A percentile compares a stretch with the other conserved stretches of the same genome.
Evolutionary conservation across 2,797 vertebrate species (phyloP).

Genomic region (Rousettus madagascariensis): DNA sequence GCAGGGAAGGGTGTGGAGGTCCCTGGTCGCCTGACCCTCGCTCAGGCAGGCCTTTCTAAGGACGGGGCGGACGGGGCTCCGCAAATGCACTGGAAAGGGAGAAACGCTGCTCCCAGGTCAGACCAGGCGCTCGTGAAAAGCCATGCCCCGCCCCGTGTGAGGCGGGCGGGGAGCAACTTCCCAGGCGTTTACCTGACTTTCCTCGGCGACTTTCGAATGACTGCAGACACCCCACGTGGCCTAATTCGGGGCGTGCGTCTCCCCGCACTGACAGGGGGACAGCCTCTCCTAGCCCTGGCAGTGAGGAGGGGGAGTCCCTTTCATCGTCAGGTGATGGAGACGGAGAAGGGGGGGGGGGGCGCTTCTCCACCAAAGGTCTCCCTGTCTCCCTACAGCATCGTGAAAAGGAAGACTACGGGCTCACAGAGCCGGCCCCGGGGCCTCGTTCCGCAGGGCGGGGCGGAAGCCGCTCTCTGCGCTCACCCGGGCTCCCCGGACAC

Average conservation of each 20-base stretch:
- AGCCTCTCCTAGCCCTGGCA: rapidly evolving
- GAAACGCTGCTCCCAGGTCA: neutral
- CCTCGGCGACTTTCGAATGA: neutral
- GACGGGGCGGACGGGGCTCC: neutral
- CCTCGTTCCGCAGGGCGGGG: neutral
- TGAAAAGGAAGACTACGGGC: neutral
- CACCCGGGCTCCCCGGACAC: neutral
- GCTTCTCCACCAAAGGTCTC: neutral
- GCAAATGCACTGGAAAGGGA: neutral
- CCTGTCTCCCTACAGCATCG: neutral
- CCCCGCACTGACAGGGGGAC: rapidly evolving
- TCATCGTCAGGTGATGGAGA: neutral
- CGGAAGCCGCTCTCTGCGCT: neutral
- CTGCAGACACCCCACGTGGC: neutral
- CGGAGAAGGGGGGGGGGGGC: too few species aligned
- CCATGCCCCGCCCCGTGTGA: neutral
- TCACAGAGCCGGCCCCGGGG: rapidly evolving
- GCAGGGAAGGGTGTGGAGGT: neutral
- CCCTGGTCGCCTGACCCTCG: neutral
- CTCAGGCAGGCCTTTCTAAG: neutral
- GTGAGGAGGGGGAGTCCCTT: neutral
- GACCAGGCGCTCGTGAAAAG: neutral
- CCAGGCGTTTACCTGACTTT: neutral
- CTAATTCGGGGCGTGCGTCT: neutral
- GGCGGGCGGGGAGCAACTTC: neutral